Conservation (phyloP, 1,140 invertebrate genomes). For the Drosophila burlai region DNA sequence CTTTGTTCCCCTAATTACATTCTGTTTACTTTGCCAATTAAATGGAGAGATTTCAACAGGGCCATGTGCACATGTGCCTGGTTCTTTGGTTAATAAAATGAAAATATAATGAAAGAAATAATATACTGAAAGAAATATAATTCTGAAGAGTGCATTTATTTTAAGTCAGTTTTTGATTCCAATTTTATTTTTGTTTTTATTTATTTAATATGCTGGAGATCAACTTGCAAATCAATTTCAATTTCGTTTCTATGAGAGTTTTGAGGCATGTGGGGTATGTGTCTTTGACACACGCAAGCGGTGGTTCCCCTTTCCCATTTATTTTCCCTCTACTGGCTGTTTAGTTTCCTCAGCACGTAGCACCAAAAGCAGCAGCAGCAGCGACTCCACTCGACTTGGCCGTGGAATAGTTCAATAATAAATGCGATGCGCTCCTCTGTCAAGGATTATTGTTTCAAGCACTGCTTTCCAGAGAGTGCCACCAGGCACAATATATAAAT, state of each 20-base stretch:
- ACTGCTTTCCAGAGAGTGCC: conserved; percentile 13
- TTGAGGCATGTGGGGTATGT: neutral
- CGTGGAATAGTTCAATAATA: conserved; percentile 76
- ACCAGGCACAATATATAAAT: conserved; percentile 59
- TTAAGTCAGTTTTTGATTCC: conserved; percentile 38
- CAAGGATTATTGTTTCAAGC: conserved; percentile 80
- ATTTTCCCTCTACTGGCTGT: conserved; percentile 21
- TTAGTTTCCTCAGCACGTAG: conserved; percentile 62
- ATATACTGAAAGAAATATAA: neutral
- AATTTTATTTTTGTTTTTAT: conserved; percentile 3
- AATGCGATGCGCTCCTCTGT: conserved; percentile 73
- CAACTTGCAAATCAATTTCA: conserved; percentile 73
- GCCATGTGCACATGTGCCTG: conserved; percentile 3
- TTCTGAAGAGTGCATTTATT: conserved; percentile 6
- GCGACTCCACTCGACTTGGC: conserved; percentile 62
- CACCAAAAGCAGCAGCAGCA: conserved; percentile 1
- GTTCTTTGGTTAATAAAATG: conserved; percentile 3
- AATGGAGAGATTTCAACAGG: conserved; percentile 16
- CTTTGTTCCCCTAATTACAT: conserved; percentile 49
- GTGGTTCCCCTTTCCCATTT: conserved; percentile 17
- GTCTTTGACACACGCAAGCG: conserved; percentile 41
- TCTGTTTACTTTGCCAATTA: conserved; percentile 56
- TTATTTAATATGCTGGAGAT: conserved; percentile 74
- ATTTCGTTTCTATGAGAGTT: conserved; percentile 34
- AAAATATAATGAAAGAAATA: neutral